phyloP scores from a whole-genome alignment of 2,113 vertebrate species.

The Neoarius graeffei region DNA sequence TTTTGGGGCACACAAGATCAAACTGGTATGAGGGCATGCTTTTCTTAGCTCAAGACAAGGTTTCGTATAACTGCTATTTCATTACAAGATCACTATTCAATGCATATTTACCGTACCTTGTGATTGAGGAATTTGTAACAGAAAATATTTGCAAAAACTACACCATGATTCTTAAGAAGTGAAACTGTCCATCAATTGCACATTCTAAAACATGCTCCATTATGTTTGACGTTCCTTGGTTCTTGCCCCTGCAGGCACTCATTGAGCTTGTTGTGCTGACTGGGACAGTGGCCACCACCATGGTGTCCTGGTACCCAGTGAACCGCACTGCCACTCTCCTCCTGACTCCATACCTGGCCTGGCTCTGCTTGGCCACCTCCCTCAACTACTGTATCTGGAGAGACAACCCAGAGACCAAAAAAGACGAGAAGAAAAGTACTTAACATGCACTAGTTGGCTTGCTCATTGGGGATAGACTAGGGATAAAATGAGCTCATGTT shows the following conservation, averaged over 20 bases:
- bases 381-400: slow-evolving; percentile 86
- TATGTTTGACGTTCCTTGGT: neutral
- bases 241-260: neutral
- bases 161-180: neutral
- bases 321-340: slow-evolving; percentile 79
- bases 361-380: slow-evolving; percentile 80
- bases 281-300: slow-evolving; percentile 72
- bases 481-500: neutral
- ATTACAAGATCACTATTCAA: neutral
- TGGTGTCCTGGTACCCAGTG: slow-evolving; percentile 81
- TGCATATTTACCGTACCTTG: neutral
- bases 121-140: neutral
- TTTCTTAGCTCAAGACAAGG: neutral
- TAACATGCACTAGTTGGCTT: neutral
- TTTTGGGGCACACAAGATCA: slow-evolving; percentile 77
- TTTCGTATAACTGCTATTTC: neutral
- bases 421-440: slow-evolving; percentile 45
- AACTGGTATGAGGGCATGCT: slow-evolving; percentile 68
- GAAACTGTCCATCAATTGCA: neutral
- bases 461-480: no score
- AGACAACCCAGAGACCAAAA: slow-evolving; percentile 75
- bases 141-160: neutral
- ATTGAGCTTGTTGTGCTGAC: slow-evolving; percentile 77
- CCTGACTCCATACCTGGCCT: slow-evolving; percentile 83
- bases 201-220: neutral